Base-by-base conservation (phyloP, 2,113 vertebrate species). In the Scatophagus argus region DNA sequence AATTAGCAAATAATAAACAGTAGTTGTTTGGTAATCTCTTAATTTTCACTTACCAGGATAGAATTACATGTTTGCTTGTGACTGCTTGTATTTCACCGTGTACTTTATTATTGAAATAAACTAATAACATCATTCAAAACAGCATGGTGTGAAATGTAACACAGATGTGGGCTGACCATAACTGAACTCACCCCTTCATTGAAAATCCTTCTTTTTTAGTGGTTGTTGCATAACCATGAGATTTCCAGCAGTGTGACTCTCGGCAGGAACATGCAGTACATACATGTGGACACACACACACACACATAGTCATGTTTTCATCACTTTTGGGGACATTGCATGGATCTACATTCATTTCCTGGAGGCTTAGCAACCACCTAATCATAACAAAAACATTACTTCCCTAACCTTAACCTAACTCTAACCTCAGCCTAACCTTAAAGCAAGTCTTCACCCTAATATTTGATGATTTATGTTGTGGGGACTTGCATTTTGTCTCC, bases 191-290 rank as follows among this genome's bases (percentile, higher is more conserved):
- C 9, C 27, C 38, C 27, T 56, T 9, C 14, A n/a, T 27, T 51
- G n/a, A 44, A 59, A 72, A 76, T 32, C 27, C 23, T 29, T 34
- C 23, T 56, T 43, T 59, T 56, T 68, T 8, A 5, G 32, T 2
- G 25, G 44, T 29, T 38, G 51, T 83, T 85, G 64, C 75, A 80
- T 73, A 55, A 82, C 44, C 11, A 7, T 9, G 43, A 23, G 36
- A 49, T 70, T 61, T 82, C 79, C 19, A 72, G 21, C 46, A 38
- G 32, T 10, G 36, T 32, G 74, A 59, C 32, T 8, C 1, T 72
- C 31, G 56, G 0, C 11, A 16, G 44, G 32, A 61, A 64, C 39
- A 66, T 64, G 49, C 41, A 46, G 56, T 23, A 83, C 74, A 58
- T 68, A 65, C 61, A 69, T 61, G 29, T 6, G 56, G 12, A 70